phyloP scores from a whole-genome alignment of 2,888 invertebrate species.

The Lucinisca nassula region DNA sequence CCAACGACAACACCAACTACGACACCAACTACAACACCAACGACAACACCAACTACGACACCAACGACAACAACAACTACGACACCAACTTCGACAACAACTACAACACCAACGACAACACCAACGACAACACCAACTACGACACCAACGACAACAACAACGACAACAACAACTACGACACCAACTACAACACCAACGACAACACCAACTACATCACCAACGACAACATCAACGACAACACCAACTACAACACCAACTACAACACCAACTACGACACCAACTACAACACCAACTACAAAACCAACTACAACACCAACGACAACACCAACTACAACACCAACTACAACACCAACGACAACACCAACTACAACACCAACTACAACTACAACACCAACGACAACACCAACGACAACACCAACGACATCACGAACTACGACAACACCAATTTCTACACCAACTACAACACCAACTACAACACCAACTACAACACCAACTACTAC shows the following conservation, averaged over 20 bases:
- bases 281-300: background rate
- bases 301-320: background rate
- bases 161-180: background rate
- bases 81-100: background rate
- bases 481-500: background rate
- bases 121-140: background rate
- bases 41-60: background rate
- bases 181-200: background rate
- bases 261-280: background rate
- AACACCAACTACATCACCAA: background rate
- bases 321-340: background rate
- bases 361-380: background rate
- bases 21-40: background rate
- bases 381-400: background rate
- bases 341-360: background rate
- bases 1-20: background rate
- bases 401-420: background rate
- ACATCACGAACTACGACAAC: background rate
- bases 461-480: background rate
- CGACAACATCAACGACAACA: background rate
- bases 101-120: background rate
- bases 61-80: background rate
- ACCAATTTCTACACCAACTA: background rate
- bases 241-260: background rate
- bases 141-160: background rate